Evolutionary conservation across 2,888 invertebrate genomes (phyloP).

Genomic region (Tyria jacobaeae): DNA sequence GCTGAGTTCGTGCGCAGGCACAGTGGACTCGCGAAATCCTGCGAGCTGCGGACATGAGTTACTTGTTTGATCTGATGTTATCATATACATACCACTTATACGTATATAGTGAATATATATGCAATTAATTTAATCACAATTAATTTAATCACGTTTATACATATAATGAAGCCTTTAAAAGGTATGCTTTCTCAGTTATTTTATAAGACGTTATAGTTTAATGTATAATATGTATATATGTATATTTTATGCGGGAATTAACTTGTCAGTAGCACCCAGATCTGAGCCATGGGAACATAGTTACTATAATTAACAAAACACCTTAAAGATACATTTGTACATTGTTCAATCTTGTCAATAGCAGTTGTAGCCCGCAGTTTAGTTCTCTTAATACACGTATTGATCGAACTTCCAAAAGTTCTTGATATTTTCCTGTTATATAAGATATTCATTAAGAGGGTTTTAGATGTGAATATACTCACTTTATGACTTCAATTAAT

Average conservation of each 20-base stretch:
- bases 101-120: not conserved
- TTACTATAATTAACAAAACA: too few species aligned
- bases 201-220: too few species aligned
- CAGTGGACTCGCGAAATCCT: slow-evolving; percentile 62
- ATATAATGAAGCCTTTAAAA: too few species aligned
- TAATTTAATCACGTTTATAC: too few species aligned
- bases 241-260: too few species aligned
- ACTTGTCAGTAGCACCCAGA: too few species aligned
- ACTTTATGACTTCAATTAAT: slow-evolving; percentile 49
- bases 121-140: too few species aligned
- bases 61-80: slow-evolving; percentile 66
- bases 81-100: slow-evolving; percentile 31
- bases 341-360: not conserved
- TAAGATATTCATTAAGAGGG: too few species aligned
- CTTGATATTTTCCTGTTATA: not conserved
- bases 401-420: not conserved
- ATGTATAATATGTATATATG: too few species aligned
- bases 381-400: not conserved
- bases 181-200: too few species aligned
- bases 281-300: too few species aligned
- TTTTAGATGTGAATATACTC: slow-evolving; percentile 34
- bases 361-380: not conserved
- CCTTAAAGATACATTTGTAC: too few species aligned
- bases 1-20: slow-evolving; percentile 74
- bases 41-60: slow-evolving; percentile 62